Evolutionary conservation across 2,797 vertebrate species (phyloP).

Genomic region (Melanotaenia nigrans): DNA sequence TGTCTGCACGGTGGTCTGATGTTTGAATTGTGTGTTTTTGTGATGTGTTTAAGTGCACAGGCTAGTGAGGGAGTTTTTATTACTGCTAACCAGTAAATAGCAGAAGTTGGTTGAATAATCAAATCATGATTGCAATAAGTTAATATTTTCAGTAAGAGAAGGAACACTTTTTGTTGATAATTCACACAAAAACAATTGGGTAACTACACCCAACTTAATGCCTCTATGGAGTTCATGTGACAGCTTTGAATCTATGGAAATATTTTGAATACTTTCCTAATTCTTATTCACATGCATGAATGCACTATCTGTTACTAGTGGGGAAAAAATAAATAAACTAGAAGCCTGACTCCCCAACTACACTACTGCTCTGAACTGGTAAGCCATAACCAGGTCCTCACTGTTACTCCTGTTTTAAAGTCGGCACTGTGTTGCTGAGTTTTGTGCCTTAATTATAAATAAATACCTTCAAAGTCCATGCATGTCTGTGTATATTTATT

Average conservation of each 20-base stretch:
- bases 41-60: background rate
- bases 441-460: slow-evolving; percentile 73
- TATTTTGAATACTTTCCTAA: slow-evolving; percentile 13
- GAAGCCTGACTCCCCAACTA: slow-evolving; percentile 21
- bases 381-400: slow-evolving; percentile 44
- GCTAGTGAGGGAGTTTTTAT: slow-evolving; percentile 13
- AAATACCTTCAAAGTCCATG: slow-evolving; percentile 45
- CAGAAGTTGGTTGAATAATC: slow-evolving; percentile 8
- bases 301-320: slow-evolving; percentile 14
- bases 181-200: background rate
- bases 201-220: background rate
- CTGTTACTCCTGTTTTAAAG: slow-evolving; percentile 44
- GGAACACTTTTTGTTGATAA: slow-evolving; percentile 29
- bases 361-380: slow-evolving; percentile 67
- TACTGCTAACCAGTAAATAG: slow-evolving; percentile 20
- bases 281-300: slow-evolving; percentile 20
- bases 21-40: slow-evolving; percentile 14
- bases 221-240: slow-evolving; percentile 5
- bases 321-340: background rate
- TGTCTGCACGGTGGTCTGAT: slow-evolving; percentile 22
- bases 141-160: slow-evolving; percentile 23
- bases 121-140: slow-evolving; percentile 27
- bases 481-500: background rate
- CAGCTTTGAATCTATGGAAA: slow-evolving; percentile 12
- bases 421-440: slow-evolving; percentile 47